These are phyloP conservation scores for Cydia amplana DNA, from an alignment of 1,140 invertebrate species.

Conservation along the genomic window DNA sequence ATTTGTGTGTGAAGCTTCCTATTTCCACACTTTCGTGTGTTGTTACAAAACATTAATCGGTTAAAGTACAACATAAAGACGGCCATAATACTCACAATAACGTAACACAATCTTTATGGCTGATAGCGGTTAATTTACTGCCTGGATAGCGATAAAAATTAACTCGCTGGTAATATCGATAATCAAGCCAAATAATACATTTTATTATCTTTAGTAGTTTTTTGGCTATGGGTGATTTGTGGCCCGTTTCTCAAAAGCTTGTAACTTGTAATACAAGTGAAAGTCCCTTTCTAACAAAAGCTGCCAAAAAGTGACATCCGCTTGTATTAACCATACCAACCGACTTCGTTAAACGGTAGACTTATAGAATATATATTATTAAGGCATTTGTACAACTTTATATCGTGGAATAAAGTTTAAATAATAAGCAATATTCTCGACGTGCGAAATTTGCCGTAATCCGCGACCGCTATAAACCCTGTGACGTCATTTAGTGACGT, in stretches of 20 bases:
- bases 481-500: slow-evolving; percentile 3
- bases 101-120: slow-evolving; percentile 15
- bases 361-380: too few relatives aligned
- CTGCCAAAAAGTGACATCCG: too few relatives aligned
- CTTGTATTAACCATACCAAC: too few relatives aligned
- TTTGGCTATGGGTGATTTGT: too few relatives aligned
- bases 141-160: neutral
- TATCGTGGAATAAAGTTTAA: too few relatives aligned
- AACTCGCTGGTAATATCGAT: neutral
- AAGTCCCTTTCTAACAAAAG: too few relatives aligned
- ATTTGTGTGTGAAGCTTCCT: neutral
- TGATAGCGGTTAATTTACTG: slow-evolving; percentile 10
- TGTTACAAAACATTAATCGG: neutral
- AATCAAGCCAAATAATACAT: neutral
- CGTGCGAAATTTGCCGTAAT: neutral
- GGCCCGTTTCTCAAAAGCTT: too few relatives aligned
- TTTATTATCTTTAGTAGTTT: neutral
- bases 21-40: neutral
- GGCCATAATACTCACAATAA: neutral
- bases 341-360: too few relatives aligned
- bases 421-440: too few relatives aligned
- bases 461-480: slow-evolving; percentile 7
- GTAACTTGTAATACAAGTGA: too few relatives aligned
- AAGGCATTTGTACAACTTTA: too few relatives aligned
- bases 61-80: neutral